Conservation (phyloP, 2,888 invertebrate species). For the Caenorhabditis sp. region DNA sequence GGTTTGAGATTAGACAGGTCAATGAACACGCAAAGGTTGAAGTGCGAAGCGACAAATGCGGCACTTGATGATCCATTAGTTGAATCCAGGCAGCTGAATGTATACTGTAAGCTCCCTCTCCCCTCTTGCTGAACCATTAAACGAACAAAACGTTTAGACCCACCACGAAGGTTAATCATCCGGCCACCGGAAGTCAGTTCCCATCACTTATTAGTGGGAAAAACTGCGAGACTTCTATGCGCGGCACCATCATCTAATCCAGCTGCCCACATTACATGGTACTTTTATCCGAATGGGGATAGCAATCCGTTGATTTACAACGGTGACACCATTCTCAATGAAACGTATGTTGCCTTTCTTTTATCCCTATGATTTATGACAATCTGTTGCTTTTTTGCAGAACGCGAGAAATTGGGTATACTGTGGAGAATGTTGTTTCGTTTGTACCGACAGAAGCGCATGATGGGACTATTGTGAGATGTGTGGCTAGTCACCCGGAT, state of each 20-base stretch:
- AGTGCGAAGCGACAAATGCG: conserved; percentile 65
- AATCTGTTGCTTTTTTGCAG: conserved; percentile 33
- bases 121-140: not conserved
- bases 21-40: conserved; percentile 62
- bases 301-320: conserved; percentile 36
- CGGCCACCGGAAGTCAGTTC: conserved; percentile 49
- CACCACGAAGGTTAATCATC: conserved; percentile 59
- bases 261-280: conserved; percentile 59
- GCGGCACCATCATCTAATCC: conserved; percentile 65
- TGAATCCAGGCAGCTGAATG: conserved; percentile 53
- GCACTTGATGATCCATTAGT: conserved; percentile 66
- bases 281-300: conserved; percentile 47
- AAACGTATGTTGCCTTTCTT: conserved; percentile 39
- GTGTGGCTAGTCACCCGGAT: conserved; percentile 64
- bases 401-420: conserved; percentile 40
- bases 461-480: conserved; percentile 62
- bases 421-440: conserved; percentile 56
- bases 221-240: conserved; percentile 57
- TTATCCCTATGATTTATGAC: not conserved
- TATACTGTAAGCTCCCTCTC: conserved; percentile 66
- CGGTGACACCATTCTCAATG: conserved; percentile 55
- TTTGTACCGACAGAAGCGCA: conserved; percentile 63
- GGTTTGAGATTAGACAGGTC: conserved; percentile 61
- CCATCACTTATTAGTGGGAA: conserved; percentile 58
- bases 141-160: conserved; percentile 36